phyloP scores from a whole-genome alignment of 2,113 vertebrate species.

The Smithornis capensis region DNA sequence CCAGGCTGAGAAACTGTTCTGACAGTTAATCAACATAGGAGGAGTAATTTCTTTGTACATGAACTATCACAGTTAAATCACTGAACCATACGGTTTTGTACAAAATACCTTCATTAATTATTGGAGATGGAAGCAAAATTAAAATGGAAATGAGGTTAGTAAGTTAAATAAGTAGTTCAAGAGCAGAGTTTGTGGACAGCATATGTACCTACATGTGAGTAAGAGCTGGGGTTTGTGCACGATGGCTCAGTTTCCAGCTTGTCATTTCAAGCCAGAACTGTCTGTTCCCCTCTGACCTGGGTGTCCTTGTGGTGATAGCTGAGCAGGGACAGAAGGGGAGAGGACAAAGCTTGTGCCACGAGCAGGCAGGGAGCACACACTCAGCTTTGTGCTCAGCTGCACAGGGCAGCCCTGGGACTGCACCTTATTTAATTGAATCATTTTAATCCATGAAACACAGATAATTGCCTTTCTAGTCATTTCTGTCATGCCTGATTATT shows the following conservation, averaged over 20 bases:
- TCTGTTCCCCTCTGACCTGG: rapidly evolving
- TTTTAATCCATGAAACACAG: neutral
- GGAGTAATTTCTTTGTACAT: neutral
- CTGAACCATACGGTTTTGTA: neutral
- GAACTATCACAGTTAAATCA: neutral
- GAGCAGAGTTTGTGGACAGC: neutral
- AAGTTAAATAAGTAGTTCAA: neutral
- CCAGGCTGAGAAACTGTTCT: neutral
- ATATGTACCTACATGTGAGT: neutral
- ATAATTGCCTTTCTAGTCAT: neutral
- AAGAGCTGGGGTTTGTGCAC: neutral
- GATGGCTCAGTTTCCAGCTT: neutral
- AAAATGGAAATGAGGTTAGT: neutral
- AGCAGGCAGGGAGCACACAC: neutral
- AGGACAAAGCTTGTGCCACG: neutral
- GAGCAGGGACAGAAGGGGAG: rapidly evolving
- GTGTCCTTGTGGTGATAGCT: rapidly evolving
- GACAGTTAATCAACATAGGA: neutral
- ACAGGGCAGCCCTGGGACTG: neutral
- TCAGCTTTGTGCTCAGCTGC: neutral
- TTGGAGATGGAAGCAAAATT: neutral
- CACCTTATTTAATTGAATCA: neutral
- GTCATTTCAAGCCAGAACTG: neutral
- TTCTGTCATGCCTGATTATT: neutral
- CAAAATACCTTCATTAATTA: neutral